Percentiles rank a stretch among this genome's conserved stretches.
These are phyloP conservation scores for Salvelinus alpinus DNA, from an alignment of 2,113 vertebrate genomes.

Conservation along the genomic window DNA sequence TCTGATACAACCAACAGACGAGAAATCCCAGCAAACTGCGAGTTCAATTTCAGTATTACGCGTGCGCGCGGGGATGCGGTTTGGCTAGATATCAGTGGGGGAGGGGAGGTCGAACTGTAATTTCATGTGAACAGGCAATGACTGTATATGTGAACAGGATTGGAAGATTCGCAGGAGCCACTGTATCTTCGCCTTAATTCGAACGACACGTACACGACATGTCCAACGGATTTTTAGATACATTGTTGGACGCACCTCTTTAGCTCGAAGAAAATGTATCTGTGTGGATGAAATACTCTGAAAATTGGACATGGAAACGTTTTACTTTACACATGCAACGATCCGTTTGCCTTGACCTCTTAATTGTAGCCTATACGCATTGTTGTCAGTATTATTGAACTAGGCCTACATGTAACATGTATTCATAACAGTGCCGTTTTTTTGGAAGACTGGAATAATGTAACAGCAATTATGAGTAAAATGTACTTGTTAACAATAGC, in stretches of 20 bases:
- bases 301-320: not conserved
- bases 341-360: not conserved
- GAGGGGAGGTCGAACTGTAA: constrained; percentile 48
- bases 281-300: no score
- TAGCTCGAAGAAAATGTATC: no score
- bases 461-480: not conserved
- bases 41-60: constrained; percentile 34
- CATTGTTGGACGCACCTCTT: not conserved
- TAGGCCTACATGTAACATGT: no score
- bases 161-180: not conserved
- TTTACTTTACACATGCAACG: not conserved
- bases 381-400: no score
- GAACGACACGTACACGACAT: not conserved
- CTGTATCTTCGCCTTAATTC: not conserved
- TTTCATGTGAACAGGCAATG: constrained; percentile 21
- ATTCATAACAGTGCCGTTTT: not conserved
- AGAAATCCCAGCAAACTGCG: constrained; percentile 10
- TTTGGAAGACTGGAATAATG: not conserved
- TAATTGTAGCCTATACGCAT: no score
- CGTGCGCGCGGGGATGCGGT: constrained; percentile 72
- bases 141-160: not conserved
- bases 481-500: no score
- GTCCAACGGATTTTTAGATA: not conserved
- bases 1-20: not conserved
- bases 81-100: constrained; percentile 25